These are phyloP conservation scores for Bambusicola thoracicus DNA, from an alignment of 2,113 vertebrate species.

Conservation along the genomic window DNA sequence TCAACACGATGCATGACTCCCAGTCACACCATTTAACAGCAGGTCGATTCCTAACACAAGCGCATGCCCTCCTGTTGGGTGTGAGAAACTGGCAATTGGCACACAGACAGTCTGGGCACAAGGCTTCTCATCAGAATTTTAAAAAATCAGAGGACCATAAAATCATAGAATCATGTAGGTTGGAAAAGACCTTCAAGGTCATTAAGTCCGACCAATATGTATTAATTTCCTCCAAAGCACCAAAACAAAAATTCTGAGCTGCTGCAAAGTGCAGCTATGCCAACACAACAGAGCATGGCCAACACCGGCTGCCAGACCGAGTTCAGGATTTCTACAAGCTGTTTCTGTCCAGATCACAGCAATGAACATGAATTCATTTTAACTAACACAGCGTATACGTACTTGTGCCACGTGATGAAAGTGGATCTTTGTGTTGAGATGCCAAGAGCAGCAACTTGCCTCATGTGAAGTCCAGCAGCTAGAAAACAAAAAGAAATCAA, in stretches of 20 bases:
- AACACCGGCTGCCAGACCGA: neutral
- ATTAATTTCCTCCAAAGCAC: neutral
- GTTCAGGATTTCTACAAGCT: neutral
- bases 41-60: neutral
- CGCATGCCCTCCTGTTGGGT: neutral
- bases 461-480: conserved; percentile 90
- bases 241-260: neutral
- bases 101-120: fast-evolving
- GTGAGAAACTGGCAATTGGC: neutral
- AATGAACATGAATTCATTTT: neutral
- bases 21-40: neutral
- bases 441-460: conserved; percentile 89
- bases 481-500: neutral
- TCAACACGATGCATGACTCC: neutral
- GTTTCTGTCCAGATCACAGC: neutral
- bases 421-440: conserved; percentile 93
- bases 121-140: neutral
- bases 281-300: neutral
- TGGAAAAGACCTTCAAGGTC: neutral
- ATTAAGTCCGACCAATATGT: fast-evolving
- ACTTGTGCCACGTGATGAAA: conserved; percentile 96
- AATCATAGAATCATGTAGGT: neutral
- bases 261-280: neutral
- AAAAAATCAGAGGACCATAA: neutral
- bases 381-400: neutral